Evolutionary conservation across 2,113 vertebrate genomes (phyloP).

Genomic region (Ictalurus furcatus): DNA sequence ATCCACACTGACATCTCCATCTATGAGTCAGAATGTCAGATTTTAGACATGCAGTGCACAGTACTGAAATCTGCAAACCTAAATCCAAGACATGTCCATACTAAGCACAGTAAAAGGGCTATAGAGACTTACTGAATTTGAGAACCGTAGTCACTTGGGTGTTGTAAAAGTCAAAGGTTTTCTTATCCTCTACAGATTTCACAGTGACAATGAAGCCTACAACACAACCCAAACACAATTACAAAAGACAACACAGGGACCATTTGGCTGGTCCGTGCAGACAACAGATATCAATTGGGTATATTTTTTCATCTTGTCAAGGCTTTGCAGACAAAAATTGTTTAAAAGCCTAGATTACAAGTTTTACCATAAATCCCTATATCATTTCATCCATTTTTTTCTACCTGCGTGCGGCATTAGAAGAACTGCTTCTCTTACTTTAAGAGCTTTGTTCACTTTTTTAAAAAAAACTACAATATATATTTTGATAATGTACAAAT

Average conservation of each 20-base stretch:
- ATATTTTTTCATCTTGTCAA: not conserved
- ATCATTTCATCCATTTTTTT: not conserved
- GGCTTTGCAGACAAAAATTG: not conserved
- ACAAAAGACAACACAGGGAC: not conserved
- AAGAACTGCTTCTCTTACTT: not conserved
- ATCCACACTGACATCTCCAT: slow-evolving; percentile 39
- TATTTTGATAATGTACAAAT: not conserved
- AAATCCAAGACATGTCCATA: not conserved
- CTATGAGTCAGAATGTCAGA: slow-evolving; percentile 51
- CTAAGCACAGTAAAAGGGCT: not conserved
- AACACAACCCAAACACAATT: slow-evolving; percentile 40
- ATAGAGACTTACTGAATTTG: slow-evolving; percentile 61
- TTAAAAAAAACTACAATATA: not conserved
- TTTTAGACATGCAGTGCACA: not conserved
- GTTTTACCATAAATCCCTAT: not conserved
- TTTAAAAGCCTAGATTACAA: not conserved
- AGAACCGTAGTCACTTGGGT: slow-evolving; percentile 55
- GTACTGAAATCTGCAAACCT: not conserved
- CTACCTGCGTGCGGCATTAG: too few relatives aligned
- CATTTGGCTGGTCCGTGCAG: not conserved
- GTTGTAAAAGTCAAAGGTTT: slow-evolving; percentile 68
- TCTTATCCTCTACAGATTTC: slow-evolving; percentile 51
- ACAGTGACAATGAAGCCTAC: slow-evolving; percentile 64
- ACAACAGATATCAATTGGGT: too few relatives aligned
- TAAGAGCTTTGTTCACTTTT: not conserved